These are phyloP conservation scores for Heliothis subflexa DNA, from an alignment of 1,140 invertebrate species.

Conservation along the genomic window DNA sequence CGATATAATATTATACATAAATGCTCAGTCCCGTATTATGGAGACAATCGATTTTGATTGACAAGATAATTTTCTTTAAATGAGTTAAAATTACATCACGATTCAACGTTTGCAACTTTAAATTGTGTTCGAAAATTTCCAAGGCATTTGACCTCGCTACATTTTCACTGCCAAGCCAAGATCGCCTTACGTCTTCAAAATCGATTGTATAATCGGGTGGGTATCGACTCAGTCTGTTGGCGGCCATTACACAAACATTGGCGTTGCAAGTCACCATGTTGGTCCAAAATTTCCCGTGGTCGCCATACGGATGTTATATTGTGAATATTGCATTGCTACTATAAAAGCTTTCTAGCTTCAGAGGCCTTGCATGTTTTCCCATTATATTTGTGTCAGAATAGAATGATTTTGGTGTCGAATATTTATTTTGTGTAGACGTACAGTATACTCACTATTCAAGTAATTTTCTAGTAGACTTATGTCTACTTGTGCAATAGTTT, in stretches of 20 bases:
- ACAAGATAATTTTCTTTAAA: background rate
- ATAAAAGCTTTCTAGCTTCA: slow-evolving; percentile 72
- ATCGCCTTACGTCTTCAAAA: slow-evolving; percentile 18
- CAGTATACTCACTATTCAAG: slow-evolving; percentile 3
- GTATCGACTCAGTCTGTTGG: slow-evolving; percentile 57
- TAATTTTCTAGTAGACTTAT: background rate
- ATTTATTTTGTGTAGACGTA: slow-evolving; percentile 42
- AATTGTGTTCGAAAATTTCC: too few relatives aligned
- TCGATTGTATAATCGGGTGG: slow-evolving; percentile 32
- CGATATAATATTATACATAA: slow-evolving; percentile 47
- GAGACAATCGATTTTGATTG: slow-evolving; percentile 40
- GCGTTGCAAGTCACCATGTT: slow-evolving; percentile 3
- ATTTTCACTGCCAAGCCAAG: background rate
- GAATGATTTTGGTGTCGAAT: slow-evolving; percentile 54
- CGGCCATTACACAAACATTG: slow-evolving; percentile 53
- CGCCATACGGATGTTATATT: slow-evolving; percentile 46
- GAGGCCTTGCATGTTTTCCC: slow-evolving; percentile 72
- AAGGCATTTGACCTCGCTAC: background rate
- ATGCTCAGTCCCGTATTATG: slow-evolving; percentile 55
- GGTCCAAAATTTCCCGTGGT: slow-evolving; percentile 25
- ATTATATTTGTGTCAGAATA: slow-evolving; percentile 66
- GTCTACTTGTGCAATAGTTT: slow-evolving; percentile 13
- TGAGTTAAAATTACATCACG: too few relatives aligned
- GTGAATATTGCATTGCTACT: slow-evolving; percentile 62
- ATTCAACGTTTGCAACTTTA: too few relatives aligned